phyloP scores from a whole-genome alignment of 2,888 invertebrate genomes.

The Agrypnus murinus region DNA sequence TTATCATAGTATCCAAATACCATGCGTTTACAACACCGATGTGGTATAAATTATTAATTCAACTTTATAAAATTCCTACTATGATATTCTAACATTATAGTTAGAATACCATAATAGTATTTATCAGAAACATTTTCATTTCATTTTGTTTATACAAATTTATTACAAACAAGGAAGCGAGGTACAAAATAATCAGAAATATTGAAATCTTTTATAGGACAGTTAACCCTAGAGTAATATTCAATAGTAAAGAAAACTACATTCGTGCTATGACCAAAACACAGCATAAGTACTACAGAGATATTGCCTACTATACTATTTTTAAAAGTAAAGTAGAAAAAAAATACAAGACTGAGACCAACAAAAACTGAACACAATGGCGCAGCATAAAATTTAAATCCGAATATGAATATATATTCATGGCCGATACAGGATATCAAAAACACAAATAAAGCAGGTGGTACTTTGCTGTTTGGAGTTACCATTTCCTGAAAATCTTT shows the following conservation, averaged over 20 bases:
- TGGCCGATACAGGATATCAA: slow-evolving; percentile 90
- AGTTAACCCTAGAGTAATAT: slow-evolving; percentile 86
- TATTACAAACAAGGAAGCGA: slow-evolving; percentile 70
- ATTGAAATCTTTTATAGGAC: slow-evolving; percentile 73
- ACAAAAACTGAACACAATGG: slow-evolving; percentile 87
- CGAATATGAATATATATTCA: slow-evolving; percentile 87
- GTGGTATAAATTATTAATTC: too few relatives aligned
- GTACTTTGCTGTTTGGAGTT: slow-evolving; percentile 69
- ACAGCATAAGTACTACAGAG: slow-evolving; percentile 88
- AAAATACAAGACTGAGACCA: slow-evolving; percentile 78
- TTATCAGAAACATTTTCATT: too few relatives aligned
- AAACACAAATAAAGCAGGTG: slow-evolving; percentile 81
- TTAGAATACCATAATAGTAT: too few relatives aligned
- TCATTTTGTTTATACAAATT: too few relatives aligned
- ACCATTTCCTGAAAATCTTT: slow-evolving; percentile 76
- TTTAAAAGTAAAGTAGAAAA: slow-evolving; percentile 74
- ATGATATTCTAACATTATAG: too few relatives aligned
- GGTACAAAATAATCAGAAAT: slow-evolving; percentile 73
- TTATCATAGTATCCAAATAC: too few relatives aligned
- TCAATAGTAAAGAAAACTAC: slow-evolving; percentile 90
- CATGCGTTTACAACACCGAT: too few relatives aligned
- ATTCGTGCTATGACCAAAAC: slow-evolving; percentile 85
- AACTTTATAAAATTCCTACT: too few relatives aligned
- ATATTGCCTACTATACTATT: slow-evolving; percentile 78
- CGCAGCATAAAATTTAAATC: slow-evolving; percentile 91